Evolutionary conservation across 2,797 vertebrate species (phyloP).

Genomic region (Rachycentron canadum): DNA sequence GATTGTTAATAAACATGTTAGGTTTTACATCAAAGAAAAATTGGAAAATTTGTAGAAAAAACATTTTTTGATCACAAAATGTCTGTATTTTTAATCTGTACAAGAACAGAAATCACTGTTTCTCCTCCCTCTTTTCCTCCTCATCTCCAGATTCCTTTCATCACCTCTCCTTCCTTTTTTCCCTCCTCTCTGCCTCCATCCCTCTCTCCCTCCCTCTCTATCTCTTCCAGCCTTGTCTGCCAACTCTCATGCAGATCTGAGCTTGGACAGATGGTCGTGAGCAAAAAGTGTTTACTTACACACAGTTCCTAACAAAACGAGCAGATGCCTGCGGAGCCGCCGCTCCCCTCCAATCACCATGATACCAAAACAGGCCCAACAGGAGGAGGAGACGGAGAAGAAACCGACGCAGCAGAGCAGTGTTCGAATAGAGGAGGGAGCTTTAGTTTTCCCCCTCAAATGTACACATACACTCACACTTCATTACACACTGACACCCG

Average conservation of each 20-base stretch:
- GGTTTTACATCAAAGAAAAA: constrained; percentile 4
- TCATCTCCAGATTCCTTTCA: constrained; percentile 9
- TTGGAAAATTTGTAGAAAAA: neutral
- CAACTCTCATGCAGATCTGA: constrained; percentile 75
- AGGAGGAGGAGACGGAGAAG: constrained; percentile 32
- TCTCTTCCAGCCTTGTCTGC: constrained; percentile 59
- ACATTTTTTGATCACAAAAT: constrained; percentile 21
- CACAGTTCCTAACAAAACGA: constrained; percentile 75
- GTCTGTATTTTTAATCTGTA: constrained; percentile 12
- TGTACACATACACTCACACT: neutral
- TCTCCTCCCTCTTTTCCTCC: neutral
- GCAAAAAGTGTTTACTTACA: constrained; percentile 78
- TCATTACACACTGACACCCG: neutral
- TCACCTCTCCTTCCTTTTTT: neutral
- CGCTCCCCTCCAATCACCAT: constrained; percentile 58
- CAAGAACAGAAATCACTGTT: neutral
- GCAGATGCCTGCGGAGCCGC: constrained; percentile 81
- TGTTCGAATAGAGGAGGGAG: neutral
- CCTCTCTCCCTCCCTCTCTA: constrained; percentile 16
- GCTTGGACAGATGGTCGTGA: constrained; percentile 80
- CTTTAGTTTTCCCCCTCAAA: neutral
- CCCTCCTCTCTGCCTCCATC: constrained; percentile 3
- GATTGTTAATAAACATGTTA: constrained; percentile 5
- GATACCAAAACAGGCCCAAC: constrained; percentile 55
- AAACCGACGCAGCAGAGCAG: neutral